Evolutionary conservation across 2,113 vertebrate genomes (phyloP).

Genomic region (Chaenocephalus aceratus): DNA sequence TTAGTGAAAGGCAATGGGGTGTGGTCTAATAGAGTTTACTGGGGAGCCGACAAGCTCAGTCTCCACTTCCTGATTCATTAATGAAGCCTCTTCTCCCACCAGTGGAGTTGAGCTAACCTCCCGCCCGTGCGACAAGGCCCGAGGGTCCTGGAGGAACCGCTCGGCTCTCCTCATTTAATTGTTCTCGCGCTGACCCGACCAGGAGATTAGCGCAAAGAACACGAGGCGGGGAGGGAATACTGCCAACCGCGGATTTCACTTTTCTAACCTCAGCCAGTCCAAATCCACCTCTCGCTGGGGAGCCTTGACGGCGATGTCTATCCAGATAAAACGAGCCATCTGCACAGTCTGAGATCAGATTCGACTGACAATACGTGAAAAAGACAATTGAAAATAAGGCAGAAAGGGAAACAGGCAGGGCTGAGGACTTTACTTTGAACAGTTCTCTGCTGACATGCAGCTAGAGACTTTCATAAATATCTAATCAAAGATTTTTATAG

Average conservation of each 20-base stretch:
- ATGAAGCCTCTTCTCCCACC: slow-evolving; percentile 76
- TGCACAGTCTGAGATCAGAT: slow-evolving; percentile 6
- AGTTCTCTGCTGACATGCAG: slow-evolving; percentile 15
- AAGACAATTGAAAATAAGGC: neutral
- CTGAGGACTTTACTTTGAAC: slow-evolving; percentile 8
- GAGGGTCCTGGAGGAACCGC: slow-evolving; percentile 50
- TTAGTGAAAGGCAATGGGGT: slow-evolving; percentile 81
- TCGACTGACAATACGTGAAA: slow-evolving; percentile 4
- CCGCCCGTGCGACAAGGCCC: slow-evolving; percentile 55
- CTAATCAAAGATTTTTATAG: slow-evolving; percentile 29
- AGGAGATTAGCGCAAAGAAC: slow-evolving; percentile 67
- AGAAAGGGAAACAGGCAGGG: neutral
- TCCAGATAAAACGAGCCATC: slow-evolving; percentile 22
- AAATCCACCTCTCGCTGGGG: slow-evolving; percentile 37
- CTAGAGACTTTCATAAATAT: slow-evolving; percentile 33
- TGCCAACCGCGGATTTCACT: slow-evolving; percentile 52
- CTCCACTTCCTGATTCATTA: slow-evolving; percentile 78
- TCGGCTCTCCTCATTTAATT: slow-evolving; percentile 75
- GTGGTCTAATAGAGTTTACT: slow-evolving; percentile 81
- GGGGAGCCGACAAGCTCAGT: slow-evolving; percentile 65
- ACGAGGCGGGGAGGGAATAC: slow-evolving; percentile 52
- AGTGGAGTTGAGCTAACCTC: slow-evolving; percentile 68
- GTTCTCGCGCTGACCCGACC: slow-evolving; percentile 68
- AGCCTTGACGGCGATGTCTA: slow-evolving; percentile 25
- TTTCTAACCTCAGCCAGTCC: slow-evolving; percentile 49